Conservation (phyloP, 2,888 invertebrate genomes). For the Norana najaformis region DNA sequence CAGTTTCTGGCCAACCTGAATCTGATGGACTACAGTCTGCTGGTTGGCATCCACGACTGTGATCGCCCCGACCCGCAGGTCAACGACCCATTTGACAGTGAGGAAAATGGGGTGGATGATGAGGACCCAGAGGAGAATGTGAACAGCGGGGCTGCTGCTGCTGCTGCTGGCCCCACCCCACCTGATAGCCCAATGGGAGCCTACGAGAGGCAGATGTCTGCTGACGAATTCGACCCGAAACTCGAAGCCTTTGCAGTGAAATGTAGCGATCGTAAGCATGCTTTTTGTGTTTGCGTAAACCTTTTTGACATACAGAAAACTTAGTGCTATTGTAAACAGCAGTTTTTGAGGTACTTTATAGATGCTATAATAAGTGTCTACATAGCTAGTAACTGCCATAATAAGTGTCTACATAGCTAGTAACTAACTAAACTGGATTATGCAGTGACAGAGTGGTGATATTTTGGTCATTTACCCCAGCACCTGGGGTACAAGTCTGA, state of each 20-base stretch:
- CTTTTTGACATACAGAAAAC: not conserved
- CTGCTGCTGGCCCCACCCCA: constrained; percentile 72
- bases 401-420: not conserved
- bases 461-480: not conserved
- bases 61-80: constrained; percentile 53
- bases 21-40: constrained; percentile 96
- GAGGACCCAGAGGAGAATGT: not conserved
- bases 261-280: constrained; percentile 51
- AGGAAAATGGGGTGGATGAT: constrained; percentile 26
- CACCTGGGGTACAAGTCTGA: not conserved
- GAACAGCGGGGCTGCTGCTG: not conserved
- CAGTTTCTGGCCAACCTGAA: constrained; percentile 93
- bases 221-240: constrained; percentile 58
- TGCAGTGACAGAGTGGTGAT: not conserved
- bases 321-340: not conserved
- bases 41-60: constrained; percentile 94
- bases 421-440: not conserved
- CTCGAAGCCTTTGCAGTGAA: constrained; percentile 56
- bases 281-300: not conserved
- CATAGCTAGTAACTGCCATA: too few relatives aligned
- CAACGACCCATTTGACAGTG: constrained; percentile 27
- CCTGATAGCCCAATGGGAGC: constrained; percentile 81
- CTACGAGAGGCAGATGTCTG: constrained; percentile 50
- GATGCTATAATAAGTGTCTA: not conserved
- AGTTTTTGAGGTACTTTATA: not conserved